A percentile compares a stretch with the other conserved stretches of the same genome.
Conservation (phyloP, 1,140 invertebrate genomes). For the Probaryconus sp. region DNA sequence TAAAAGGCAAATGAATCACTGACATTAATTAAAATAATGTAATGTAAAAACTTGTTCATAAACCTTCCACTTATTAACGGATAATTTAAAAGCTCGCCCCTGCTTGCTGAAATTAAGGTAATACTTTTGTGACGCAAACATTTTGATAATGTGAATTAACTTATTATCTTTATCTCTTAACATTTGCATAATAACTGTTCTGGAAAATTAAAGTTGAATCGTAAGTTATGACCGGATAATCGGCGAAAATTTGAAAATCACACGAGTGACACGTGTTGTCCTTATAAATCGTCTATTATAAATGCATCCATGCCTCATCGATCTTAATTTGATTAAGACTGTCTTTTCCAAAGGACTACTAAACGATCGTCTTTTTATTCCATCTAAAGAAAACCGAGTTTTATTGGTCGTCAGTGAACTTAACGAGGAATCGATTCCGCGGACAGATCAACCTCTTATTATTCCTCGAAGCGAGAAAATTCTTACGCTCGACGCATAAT, state of each 20-base stretch:
- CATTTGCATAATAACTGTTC: constrained; percentile 17
- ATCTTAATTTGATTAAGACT: constrained; percentile 33
- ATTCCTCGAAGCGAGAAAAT: too few relatives aligned
- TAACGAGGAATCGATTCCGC: constrained; percentile 47
- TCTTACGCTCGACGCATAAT: background rate
- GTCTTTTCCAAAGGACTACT: constrained; percentile 24
- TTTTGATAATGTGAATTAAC: background rate
- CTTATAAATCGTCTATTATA: too few relatives aligned
- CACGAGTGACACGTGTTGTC: constrained; percentile 7
- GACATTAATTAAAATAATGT: too few relatives aligned
- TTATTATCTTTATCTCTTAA: constrained; percentile 5
- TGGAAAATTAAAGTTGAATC: constrained; percentile 2
- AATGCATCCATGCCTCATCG: constrained; percentile 1
- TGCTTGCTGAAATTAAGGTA: too few relatives aligned
- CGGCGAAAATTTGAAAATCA: background rate
- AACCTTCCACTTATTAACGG: too few relatives aligned
- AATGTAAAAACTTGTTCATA: too few relatives aligned
- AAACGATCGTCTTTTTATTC: constrained; percentile 48
- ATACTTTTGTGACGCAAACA: background rate
- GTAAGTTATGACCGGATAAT: background rate
- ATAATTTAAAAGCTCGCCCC: too few relatives aligned
- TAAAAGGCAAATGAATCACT: too few relatives aligned
- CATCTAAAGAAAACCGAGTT: constrained; percentile 24
- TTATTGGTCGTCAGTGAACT: constrained; percentile 22
- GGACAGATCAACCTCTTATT: too few relatives aligned